phyloP scores from a whole-genome alignment of 2,888 invertebrate genomes.

The Mesoligia furuncula region DNA sequence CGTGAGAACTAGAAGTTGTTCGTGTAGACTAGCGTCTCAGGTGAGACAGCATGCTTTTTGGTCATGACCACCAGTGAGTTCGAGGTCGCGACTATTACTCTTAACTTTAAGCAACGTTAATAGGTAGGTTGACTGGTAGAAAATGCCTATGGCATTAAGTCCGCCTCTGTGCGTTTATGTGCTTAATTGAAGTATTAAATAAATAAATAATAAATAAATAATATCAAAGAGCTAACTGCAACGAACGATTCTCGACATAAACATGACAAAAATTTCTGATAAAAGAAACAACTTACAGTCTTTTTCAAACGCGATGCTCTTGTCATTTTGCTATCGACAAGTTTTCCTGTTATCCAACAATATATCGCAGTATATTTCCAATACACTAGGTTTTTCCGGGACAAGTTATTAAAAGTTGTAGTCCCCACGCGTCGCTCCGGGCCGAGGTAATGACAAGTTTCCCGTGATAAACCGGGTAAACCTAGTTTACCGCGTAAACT shows the following conservation, averaged over 20 bases:
- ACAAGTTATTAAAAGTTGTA: constrained; percentile 68
- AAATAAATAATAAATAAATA: not conserved
- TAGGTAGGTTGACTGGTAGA: no score
- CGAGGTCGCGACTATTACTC: no score
- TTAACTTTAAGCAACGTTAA: no score
- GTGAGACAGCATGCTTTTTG: no score
- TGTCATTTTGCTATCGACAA: constrained; percentile 39
- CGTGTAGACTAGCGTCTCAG: no score
- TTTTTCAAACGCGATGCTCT: constrained; percentile 22
- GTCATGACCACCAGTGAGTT: no score
- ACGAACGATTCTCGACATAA: not conserved
- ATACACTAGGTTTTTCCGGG: constrained; percentile 51
- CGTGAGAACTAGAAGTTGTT: no score
- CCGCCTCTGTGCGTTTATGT: no score
- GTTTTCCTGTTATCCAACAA: constrained; percentile 39
- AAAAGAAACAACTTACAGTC: not conserved
- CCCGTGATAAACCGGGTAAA: constrained; percentile 41
- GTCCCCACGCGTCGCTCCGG: constrained; percentile 46
- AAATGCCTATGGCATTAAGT: no score
- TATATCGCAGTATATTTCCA: constrained; percentile 55
- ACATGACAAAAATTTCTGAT: not conserved
- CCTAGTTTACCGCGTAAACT: constrained; percentile 39
- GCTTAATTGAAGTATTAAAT: no score
- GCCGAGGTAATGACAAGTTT: constrained; percentile 57
- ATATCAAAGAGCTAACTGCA: not conserved